Evolutionary conservation across 1,140 invertebrate genomes (phyloP).

Genomic region (Conus ventricosus): DNA sequence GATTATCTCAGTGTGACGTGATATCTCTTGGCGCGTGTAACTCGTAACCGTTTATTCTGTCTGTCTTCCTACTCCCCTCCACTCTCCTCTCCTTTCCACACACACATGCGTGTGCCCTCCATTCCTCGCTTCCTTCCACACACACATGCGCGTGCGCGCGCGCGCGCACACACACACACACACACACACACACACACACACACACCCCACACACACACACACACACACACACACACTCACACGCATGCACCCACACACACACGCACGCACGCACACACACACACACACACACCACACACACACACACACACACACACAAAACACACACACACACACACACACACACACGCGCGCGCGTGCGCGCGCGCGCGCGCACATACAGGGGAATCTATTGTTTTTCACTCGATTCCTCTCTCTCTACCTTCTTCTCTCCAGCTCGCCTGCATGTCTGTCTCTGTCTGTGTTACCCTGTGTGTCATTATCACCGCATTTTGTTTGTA

Average conservation of each 20-base stretch:
- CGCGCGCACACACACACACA: not conserved
- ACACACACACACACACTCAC: slow-evolving; percentile 8
- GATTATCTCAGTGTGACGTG: too few species aligned
- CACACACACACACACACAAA: slow-evolving; percentile 9
- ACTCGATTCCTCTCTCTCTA: not conserved
- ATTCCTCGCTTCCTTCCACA: too few species aligned
- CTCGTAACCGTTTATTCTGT: not conserved
- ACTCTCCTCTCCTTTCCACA: not conserved
- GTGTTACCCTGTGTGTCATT: too few species aligned
- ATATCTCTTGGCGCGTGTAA: too few species aligned
- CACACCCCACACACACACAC: slow-evolving; percentile 9
- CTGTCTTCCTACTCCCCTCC: not conserved
- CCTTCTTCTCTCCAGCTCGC: too few species aligned
- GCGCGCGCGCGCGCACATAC: too few species aligned
- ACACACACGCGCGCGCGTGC: too few species aligned
- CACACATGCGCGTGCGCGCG: not conserved
- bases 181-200: slow-evolving; percentile 8
- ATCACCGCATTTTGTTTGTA: too few species aligned
- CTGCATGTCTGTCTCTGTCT: too few species aligned
- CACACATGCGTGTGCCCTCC: slow-evolving; percentile 20
- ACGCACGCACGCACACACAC: not conserved
- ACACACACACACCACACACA: slow-evolving; percentile 12
- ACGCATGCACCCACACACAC: not conserved
- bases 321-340: not conserved
- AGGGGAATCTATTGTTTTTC: too few species aligned